phyloP scores from a whole-genome alignment of 2,888 invertebrate species.

The Oscheius sp. region DNA sequence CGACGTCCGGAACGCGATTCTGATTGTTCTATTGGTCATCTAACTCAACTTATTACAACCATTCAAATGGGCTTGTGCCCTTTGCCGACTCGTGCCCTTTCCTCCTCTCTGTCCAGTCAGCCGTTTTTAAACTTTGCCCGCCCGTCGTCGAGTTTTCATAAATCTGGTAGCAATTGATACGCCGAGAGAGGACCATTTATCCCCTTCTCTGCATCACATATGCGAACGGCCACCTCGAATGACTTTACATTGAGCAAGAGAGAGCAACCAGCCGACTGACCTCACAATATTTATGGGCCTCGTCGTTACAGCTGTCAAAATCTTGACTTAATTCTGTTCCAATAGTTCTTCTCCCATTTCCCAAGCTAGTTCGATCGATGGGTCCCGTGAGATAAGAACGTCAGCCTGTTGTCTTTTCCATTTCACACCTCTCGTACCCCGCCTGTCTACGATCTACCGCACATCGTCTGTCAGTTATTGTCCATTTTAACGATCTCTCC shows the following conservation, averaged over 20 bases:
- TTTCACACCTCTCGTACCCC: constrained; percentile 23
- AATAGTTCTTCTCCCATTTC: not conserved
- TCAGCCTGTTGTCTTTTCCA: constrained; percentile 33
- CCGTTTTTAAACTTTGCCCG: not conserved
- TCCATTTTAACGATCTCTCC: not conserved
- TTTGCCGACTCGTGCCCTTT: not conserved
- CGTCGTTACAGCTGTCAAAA: not conserved
- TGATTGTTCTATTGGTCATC: too few species aligned
- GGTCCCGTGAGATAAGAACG: constrained; percentile 26
- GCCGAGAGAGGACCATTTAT: constrained; percentile 19
- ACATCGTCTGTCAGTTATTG: constrained; percentile 4
- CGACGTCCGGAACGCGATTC: constrained; percentile 14
- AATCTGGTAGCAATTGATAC: constrained; percentile 37
- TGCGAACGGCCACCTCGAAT: constrained; percentile 36
- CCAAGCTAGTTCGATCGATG: constrained; percentile 17
- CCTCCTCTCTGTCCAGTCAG: not conserved
- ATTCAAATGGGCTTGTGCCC: not conserved
- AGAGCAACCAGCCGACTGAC: constrained; percentile 34
- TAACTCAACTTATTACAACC: not conserved
- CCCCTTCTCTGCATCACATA: constrained; percentile 21
- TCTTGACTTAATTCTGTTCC: too few species aligned
- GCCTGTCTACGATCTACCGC: not conserved
- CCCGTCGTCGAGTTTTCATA: constrained; percentile 8
- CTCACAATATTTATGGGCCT: constrained; percentile 14
- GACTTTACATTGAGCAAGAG: constrained; percentile 35